Evolutionary conservation across 2,797 vertebrate species (phyloP), one percentile per base, ranked within the genome.

Genomic region (Sebastiscus albofasciatus): DNA sequence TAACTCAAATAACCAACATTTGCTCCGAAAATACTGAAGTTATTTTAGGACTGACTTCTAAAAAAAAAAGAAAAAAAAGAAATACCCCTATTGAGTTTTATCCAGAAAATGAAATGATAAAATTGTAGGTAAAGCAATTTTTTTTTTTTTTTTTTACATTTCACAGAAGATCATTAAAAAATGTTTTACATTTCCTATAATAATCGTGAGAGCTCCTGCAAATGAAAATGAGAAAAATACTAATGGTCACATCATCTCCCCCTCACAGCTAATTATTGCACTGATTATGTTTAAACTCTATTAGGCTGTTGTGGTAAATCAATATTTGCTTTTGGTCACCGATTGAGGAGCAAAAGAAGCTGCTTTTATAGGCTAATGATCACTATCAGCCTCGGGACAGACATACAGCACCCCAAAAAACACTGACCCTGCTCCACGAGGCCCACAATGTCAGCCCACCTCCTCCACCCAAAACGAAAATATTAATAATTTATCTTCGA

Each of bases 401-500:
- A 89, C 91, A 93, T 90, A 89, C 82, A 89, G 77, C 72, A 82
- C 75, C 85, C 81, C 80, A 73, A 90, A 88, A 87, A 88, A 87
- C 67, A 76, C 72, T 82, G 77, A 84, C 83, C 85, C 85, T 73
- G 61, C 77, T 81, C 67, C 72, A 64, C 81, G 39, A 69, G 54
- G 60, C 75, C 80, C 67, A 80, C 77, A 67, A 58, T 83, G 76
- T 83, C 84, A 90, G 86, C 75, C 90, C 33, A 39, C 84, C 91
- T 14, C 16, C 34, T n/a, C 69, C 70, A 22, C 84, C 67, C 90
- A 72, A 71, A 77, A 64, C 29, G 16, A 80, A 89, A 89, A 91
- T 95, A 97, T 97, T 97, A 97, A 97, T 97, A 96, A 97, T 97
- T 96, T 95, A 97, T 97, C 93, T 89, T 66, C 77, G 94, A 95